Evolutionary conservation across 53 echinoderm and acorn worm species (phyloP), one percentile per base, ranked within the genome.

Genomic region (Henricia sp.): DNA sequence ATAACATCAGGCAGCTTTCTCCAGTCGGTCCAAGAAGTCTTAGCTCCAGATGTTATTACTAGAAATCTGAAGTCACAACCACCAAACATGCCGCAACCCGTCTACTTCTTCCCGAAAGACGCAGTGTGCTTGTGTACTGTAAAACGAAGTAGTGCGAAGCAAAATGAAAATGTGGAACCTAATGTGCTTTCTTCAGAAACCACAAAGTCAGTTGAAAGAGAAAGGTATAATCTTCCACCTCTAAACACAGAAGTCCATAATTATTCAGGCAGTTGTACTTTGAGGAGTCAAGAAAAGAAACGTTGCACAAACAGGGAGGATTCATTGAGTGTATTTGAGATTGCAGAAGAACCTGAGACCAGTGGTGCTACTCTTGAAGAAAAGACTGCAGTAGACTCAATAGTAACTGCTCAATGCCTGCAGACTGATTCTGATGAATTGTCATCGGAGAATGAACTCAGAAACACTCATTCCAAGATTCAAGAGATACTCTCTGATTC

Each of bases 1-100:
- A 63, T 71, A 44, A 83, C 88, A 39, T 72, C 82, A 23, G 88
- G 83, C 12, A 82, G 83, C 51, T 88, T 88, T 23, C 46, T 88
- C 24, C 55, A 68, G 38, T 34, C 62, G 20, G 55, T 63, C 27
- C 52, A 77, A 57, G 57, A 44, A 57, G 12, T 71, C 3, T 58
- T 72, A 5, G 52, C 14, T 6, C 1, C 72, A 72, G 52, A 1
- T 72, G 73, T 16, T 54, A 19, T 6, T 1, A 73, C 73, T 13
- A 54, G 2, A n/a, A 14, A 71, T 48, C n/a, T 28, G 29, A 50
- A 14, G 27, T 26, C 35, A 52, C 36, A 72, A 1, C 40, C 19
- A 53, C 19, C n/a, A n/a, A 53, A 35, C 37, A 26, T 21, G 2
- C 73, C 29, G 24, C 73, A 71, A 48, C 50, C 0, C n/a, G 33